Evolutionary conservation across 1,140 invertebrate species (phyloP).

Genomic region (Calephelis nemesis): DNA sequence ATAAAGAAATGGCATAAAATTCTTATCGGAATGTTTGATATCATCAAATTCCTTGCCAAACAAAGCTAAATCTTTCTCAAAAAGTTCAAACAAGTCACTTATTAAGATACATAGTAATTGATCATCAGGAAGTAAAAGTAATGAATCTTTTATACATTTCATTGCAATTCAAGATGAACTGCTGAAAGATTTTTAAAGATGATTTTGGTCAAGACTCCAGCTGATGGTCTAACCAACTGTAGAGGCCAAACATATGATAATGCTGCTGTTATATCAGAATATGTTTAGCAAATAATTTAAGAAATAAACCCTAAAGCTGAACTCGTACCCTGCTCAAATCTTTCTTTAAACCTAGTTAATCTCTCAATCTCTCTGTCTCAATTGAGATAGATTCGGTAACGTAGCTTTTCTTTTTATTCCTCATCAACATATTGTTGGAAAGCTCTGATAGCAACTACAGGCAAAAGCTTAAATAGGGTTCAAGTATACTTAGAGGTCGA

Average conservation of each 20-base stretch:
- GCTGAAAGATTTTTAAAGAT: background rate
- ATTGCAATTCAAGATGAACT: background rate
- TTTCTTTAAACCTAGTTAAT: constrained; percentile 16
- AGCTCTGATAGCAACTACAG: background rate
- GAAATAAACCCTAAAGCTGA: constrained; percentile 21
- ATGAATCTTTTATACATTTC: background rate
- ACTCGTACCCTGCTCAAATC: constrained; percentile 22
- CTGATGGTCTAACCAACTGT: constrained; percentile 6
- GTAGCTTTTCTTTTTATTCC: background rate
- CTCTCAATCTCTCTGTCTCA: constrained; percentile 13
- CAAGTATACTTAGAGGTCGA: too few relatives aligned
- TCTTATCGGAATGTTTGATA: constrained; percentile 4
- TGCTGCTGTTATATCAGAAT: constrained; percentile 18
- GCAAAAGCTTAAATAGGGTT: constrained; percentile 9
- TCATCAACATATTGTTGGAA: too few relatives aligned
- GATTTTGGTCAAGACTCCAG: background rate
- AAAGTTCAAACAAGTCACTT: background rate
- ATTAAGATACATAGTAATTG: background rate
- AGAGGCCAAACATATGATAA: constrained; percentile 19
- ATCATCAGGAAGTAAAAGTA: background rate
- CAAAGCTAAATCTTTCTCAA: background rate
- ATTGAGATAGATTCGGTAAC: background rate
- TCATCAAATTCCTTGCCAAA: background rate
- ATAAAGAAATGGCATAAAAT: background rate
- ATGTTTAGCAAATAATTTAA: constrained; percentile 20